phyloP scores from a whole-genome alignment of 2,113 vertebrate genomes.

The Syngnathoides biaculeatus region DNA sequence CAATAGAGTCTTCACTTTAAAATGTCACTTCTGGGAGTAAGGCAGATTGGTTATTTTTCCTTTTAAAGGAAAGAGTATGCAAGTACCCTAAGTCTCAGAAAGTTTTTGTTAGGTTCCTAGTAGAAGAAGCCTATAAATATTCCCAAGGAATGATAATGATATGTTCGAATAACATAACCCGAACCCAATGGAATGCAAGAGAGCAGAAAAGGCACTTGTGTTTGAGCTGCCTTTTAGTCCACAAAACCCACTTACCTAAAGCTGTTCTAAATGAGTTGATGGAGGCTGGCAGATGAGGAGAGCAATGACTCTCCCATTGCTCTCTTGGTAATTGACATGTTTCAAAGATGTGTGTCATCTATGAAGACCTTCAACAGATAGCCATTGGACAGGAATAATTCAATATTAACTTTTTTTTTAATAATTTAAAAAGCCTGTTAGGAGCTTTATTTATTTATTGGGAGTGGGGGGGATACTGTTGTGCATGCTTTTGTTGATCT shows the following conservation, averaged over 20 bases:
- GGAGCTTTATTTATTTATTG: conserved; percentile 16
- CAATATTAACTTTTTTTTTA: conserved; percentile 20
- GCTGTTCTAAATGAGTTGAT: conserved; percentile 35
- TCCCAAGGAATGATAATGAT: neutral
- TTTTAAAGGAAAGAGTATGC: neutral
- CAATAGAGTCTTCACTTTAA: conserved; percentile 18
- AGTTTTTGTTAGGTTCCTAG: conserved; percentile 15
- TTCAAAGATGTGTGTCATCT: conserved; percentile 30
- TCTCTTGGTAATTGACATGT: conserved; percentile 31
- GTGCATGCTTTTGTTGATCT: neutral
- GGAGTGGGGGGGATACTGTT: neutral
- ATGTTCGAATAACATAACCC: neutral
- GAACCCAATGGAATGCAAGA: conserved; percentile 7
- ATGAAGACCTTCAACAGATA: conserved; percentile 26
- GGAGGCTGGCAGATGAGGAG: conserved; percentile 10
- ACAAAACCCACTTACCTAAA: conserved; percentile 13
- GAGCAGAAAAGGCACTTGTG: conserved; percentile 15
- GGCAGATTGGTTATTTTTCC: conserved; percentile 16
- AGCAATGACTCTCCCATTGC: conserved; percentile 24
- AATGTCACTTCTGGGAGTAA: conserved; percentile 8
- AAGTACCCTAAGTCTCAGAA: conserved; percentile 19
- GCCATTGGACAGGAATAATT: conserved; percentile 5
- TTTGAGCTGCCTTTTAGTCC: conserved; percentile 23
- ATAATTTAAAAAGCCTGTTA: conserved; percentile 28
- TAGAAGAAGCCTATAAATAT: neutral